phyloP scores from a whole-genome alignment of 2,888 invertebrate genomes.

The Oithona nana region DNA sequence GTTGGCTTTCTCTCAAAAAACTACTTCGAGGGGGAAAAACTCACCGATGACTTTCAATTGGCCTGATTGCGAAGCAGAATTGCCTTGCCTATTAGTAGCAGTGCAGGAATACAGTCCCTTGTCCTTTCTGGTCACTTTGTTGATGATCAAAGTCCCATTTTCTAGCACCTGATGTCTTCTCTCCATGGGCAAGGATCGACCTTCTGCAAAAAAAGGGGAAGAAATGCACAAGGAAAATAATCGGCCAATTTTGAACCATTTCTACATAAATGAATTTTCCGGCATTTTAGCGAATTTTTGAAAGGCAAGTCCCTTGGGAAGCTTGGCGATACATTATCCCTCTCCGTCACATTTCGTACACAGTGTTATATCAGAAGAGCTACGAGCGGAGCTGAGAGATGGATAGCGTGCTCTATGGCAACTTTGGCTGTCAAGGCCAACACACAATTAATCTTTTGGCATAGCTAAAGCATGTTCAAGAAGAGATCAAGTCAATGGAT shows the following conservation, averaged over 20 bases:
- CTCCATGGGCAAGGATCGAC: conserved; percentile 46
- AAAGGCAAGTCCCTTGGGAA: not conserved
- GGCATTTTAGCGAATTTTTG: not conserved
- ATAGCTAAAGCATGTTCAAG: no score
- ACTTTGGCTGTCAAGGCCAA: not conserved
- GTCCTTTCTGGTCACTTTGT: conserved; percentile 60
- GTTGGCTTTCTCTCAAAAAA: no score
- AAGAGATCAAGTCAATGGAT: no score
- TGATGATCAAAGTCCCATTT: conserved; percentile 67
- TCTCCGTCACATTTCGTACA: not conserved
- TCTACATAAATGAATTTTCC: not conserved
- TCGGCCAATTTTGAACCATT: not conserved
- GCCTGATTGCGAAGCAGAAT: conserved; percentile 52
- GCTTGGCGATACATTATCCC: not conserved
- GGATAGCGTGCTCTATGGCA: not conserved
- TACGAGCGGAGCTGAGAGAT: not conserved
- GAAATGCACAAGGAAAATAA: not conserved
- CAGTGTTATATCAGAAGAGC: no score
- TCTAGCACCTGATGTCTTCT: conserved; percentile 64
- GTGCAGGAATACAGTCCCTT: conserved; percentile 82
- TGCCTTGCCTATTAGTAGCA: conserved; percentile 61
- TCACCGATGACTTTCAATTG: conserved; percentile 58
- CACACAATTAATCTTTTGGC: not conserved
- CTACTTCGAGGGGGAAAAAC: no score
- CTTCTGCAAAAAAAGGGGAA: not conserved